These are phyloP conservation scores for Heterodera filipjevi DNA, from an alignment of 2,888 invertebrate genomes.

Conservation along the genomic window DNA sequence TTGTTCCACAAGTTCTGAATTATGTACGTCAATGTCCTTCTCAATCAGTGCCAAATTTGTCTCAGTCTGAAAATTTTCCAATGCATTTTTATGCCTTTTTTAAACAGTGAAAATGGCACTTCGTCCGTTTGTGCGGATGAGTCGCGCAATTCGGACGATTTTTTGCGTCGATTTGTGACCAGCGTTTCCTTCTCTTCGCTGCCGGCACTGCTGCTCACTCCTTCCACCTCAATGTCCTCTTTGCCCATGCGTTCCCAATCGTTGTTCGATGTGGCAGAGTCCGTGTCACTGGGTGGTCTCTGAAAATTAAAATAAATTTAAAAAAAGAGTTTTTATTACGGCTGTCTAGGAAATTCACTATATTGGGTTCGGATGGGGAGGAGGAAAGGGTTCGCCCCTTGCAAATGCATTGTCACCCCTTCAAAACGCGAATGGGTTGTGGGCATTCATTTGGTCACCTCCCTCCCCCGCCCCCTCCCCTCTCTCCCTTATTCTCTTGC, in stretches of 20 bases:
- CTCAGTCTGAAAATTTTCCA: neutral
- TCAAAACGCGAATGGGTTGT: too few species aligned
- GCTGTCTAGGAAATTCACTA: too few species aligned
- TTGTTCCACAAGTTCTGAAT: neutral
- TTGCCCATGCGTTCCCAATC: constrained; percentile 39
- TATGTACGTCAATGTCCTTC: neutral
- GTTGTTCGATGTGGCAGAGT: constrained; percentile 32
- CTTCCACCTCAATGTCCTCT: constrained; percentile 33
- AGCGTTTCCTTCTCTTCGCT: neutral
- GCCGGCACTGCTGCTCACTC: constrained; percentile 27
- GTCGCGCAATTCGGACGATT: neutral
- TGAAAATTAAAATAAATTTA: neutral
- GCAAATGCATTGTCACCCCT: too few species aligned
- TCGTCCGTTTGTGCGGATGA: neutral
- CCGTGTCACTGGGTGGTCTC: constrained; percentile 32
- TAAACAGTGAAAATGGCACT: neutral
- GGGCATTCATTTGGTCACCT: neutral
- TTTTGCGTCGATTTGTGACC: neutral
- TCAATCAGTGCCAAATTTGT: neutral
- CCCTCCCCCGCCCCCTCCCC: neutral
- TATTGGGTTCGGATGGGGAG: too few species aligned
- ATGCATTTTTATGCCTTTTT: too few species aligned
- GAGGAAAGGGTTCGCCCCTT: too few species aligned
- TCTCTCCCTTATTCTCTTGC: neutral
- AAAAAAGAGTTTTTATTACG: too few species aligned